Evolutionary conservation across 2,113 vertebrate genomes (phyloP), one percentile per base, ranked within the genome.

Genomic region (Zosterops japonicus): DNA sequence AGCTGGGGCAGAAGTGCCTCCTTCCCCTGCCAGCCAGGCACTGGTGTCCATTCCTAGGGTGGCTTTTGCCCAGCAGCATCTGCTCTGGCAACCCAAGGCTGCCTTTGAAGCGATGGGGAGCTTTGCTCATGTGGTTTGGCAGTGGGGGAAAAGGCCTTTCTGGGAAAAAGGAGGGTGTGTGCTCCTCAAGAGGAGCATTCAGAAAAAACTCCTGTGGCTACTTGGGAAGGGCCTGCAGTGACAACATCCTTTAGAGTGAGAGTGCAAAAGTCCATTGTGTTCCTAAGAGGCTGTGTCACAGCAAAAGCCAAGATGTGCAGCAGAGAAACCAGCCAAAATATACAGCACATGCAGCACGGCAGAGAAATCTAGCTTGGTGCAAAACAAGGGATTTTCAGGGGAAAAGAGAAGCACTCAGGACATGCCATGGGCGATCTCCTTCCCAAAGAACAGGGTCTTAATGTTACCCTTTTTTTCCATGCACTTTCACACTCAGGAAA

Each of bases 81-180:
- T 84, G 82, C 39, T 72, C 57, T 2, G 23, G 63, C 49, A 78
- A 8, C 8, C 25, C n/a, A 9, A 61, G n/a, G 68, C 49, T 7
- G 2, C 24, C 68, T 91, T 53, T 63, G 77, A 77, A 89, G 69
- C 63, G 46, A 42, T 8, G 64, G 70, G 52, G 72, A 91, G 33
- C 12, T 49, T 15, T 8, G 60, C 82, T 84, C 17, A 0, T 44
- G 31, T 22, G 46, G 68, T 70, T 91, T 91, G 21, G 25, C 50
- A 81, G 68, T 2, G 46, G 68, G 64, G 44, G 25, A 89, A 64
- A 91, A 71, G 23, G 64, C 31, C 6, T 77, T 92, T 77, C 55
- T 90, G 50, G 65, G 17, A 95, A 95, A 27, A 70, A 70, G 86
- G 42, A 64, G 56, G 63, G 53, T 9, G 23, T 59, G 61, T 39